A percentile compares a stretch with the other conserved stretches of the same genome.
These are phyloP conservation scores for Sinosuthora webbiana DNA, from an alignment of 2,113 vertebrate species.

Conservation along the genomic window DNA sequence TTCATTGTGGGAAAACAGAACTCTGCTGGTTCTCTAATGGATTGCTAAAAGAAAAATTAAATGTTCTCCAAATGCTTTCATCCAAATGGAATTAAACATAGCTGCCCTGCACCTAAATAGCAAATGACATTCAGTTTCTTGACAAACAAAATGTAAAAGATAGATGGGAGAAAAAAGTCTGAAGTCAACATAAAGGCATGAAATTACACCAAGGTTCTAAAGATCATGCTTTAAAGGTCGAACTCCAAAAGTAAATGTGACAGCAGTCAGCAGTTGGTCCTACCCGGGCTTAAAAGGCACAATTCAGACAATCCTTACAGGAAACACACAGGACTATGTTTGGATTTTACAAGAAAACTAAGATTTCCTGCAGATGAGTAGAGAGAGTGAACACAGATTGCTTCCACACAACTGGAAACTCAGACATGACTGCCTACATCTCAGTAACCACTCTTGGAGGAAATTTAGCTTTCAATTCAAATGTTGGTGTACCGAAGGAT, in stretches of 20 bases:
- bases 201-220: not conserved
- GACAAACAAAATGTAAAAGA: not conserved
- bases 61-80: not conserved
- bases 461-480: not conserved
- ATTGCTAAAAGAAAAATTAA: not conserved
- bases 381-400: not conserved
- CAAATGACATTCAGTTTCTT: not conserved
- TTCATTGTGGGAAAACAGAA: not conserved
- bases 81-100: not conserved
- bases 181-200: not conserved
- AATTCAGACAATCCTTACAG: not conserved
- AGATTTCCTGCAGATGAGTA: not conserved
- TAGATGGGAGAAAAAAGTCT: not conserved
- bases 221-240: not conserved
- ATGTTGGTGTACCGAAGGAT: accelerated
- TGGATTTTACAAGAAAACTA: not conserved
- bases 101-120: not conserved
- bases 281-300: not conserved
- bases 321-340: not conserved
- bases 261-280: not conserved
- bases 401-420: not conserved
- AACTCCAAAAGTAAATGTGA: not conserved
- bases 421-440: not conserved
- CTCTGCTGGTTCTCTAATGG: not conserved
- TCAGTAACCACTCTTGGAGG: not conserved